Conservation (phyloP, 2,113 vertebrate species). For the Equus quagga region DNA sequence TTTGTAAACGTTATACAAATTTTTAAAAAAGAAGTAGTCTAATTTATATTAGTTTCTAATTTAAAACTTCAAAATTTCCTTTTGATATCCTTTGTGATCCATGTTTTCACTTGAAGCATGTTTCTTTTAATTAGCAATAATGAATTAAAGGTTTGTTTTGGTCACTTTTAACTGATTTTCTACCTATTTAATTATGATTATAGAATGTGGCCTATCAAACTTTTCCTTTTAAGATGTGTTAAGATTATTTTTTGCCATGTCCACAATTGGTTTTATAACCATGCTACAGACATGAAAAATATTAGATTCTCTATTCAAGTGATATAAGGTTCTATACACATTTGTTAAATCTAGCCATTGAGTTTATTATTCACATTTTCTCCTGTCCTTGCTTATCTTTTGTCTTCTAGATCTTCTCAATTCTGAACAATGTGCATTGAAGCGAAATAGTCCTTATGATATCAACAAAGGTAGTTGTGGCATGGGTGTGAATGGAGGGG, state of each 20-base stretch:
- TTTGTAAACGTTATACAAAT: too few species aligned
- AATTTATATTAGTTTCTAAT: background rate
- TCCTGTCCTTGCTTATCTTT: background rate
- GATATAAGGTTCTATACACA: background rate
- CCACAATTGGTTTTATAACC: background rate
- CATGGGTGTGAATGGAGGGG: background rate
- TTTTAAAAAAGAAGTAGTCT: too few species aligned
- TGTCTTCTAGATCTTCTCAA: background rate
- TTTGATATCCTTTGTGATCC: background rate
- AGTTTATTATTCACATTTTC: background rate
- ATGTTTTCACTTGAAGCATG: background rate
- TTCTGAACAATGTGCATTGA: background rate
- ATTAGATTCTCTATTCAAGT: background rate
- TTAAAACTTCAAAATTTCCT: background rate
- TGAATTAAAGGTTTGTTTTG: background rate
- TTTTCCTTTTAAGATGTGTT: background rate
- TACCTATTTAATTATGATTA: background rate
- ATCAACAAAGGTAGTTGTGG: background rate
- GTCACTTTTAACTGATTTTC: background rate
- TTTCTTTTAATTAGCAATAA: background rate
- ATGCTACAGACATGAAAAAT: background rate
- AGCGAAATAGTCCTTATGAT: background rate
- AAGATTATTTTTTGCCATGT: background rate
- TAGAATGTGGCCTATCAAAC: background rate
- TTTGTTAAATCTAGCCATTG: background rate